These are phyloP conservation scores for Chelmon rostratus DNA, from an alignment of 2,797 vertebrate species.

Conservation along the genomic window DNA sequence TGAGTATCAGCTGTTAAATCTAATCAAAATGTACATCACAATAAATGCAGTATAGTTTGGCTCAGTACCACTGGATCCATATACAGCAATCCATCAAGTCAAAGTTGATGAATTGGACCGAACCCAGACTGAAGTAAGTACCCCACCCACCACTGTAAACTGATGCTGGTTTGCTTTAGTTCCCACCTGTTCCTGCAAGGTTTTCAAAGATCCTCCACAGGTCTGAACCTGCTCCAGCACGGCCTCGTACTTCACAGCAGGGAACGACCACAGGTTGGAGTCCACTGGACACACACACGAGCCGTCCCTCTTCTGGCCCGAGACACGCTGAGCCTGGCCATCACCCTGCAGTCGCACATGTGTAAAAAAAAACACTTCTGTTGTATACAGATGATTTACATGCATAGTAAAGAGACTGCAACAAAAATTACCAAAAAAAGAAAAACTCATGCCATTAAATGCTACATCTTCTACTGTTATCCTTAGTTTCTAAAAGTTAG, in stretches of 20 bases:
- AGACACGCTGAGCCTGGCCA: neutral
- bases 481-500: neutral
- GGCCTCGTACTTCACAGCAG: slow-evolving; percentile 49
- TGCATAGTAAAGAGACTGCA: neutral
- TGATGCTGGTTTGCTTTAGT: neutral
- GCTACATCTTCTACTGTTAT: neutral
- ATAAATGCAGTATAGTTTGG: no score
- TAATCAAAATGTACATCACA: neutral
- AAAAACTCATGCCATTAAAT: neutral
- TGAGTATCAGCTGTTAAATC: neutral
- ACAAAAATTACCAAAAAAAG: fast-evolving
- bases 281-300: slow-evolving; percentile 69
- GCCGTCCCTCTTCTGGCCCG: slow-evolving; percentile 21
- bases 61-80: no score
- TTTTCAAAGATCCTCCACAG: slow-evolving; percentile 44
- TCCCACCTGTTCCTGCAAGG: slow-evolving; percentile 65
- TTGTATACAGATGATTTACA: neutral
- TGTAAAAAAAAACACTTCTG: neutral
- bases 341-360: slow-evolving; percentile 30
- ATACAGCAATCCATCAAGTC: neutral
- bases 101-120: neutral
- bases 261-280: slow-evolving; percentile 66
- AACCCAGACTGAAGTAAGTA: neutral
- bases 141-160: neutral
- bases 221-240: slow-evolving; percentile 52